phyloP scores from a whole-genome alignment of 2,888 invertebrate species.

The Hanleya hanleyi region DNA sequence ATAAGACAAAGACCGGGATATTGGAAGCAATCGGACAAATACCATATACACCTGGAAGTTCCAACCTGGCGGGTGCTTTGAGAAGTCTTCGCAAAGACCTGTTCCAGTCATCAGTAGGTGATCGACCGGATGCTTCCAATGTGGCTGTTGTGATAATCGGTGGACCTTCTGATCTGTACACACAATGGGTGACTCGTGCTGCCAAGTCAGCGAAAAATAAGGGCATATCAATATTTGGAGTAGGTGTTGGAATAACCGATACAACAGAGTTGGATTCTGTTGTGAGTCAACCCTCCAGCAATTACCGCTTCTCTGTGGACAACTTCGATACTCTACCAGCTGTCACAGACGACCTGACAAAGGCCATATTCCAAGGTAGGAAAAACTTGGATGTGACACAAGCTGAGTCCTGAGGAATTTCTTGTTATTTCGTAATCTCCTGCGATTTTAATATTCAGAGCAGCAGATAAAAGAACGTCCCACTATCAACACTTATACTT shows the following conservation, averaged over 20 bases:
- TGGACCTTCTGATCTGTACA: conserved; percentile 39
- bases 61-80: conserved; percentile 34
- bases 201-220: conserved; percentile 12
- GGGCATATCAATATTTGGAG: background rate
- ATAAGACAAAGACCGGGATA: conserved; percentile 28
- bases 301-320: conserved; percentile 17
- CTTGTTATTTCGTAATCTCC: too few species aligned
- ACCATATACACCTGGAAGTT: conserved; percentile 33
- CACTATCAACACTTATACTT: too few species aligned
- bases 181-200: conserved; percentile 16
- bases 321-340: background rate
- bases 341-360: background rate
- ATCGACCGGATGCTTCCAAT: conserved; percentile 21
- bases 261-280: conserved; percentile 31
- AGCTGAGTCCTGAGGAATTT: too few species aligned
- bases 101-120: conserved; percentile 32
- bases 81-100: conserved; percentile 19
- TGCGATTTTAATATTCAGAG: too few species aligned
- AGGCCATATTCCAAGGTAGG: conserved; percentile 1
- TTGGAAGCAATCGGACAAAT: conserved; percentile 34
- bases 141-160: conserved; percentile 40
- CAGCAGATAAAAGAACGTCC: too few species aligned
- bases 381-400: too few species aligned
- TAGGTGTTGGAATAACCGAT: background rate
- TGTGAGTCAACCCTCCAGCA: conserved; percentile 25